Conservation (phyloP, 2,888 invertebrate genomes). For the Limnephilus lunatus region DNA sequence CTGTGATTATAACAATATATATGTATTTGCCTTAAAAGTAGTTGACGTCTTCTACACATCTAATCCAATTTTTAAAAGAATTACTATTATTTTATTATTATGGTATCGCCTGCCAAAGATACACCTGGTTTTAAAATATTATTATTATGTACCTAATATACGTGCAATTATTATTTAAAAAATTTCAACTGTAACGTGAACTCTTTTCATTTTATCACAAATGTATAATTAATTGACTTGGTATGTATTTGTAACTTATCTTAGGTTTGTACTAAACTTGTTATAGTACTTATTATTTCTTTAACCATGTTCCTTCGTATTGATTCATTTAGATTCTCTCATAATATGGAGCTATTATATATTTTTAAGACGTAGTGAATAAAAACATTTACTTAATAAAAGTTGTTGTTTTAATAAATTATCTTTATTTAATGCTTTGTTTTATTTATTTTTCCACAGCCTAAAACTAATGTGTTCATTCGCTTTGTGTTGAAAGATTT, state of each 20-base stretch:
- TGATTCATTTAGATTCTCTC: conserved; percentile 22
- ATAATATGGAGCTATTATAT: conserved; percentile 51
- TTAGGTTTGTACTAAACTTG: background rate
- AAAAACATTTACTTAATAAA: conserved; percentile 73
- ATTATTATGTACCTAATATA: conserved; percentile 2
- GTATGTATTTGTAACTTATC: conserved; percentile 11
- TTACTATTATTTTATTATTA: background rate
- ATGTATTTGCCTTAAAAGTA: conserved; percentile 42
- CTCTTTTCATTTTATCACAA: background rate
- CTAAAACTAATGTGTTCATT: background rate
- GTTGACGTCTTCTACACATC: conserved; percentile 23
- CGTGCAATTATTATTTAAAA: background rate
- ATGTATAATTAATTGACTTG: background rate
- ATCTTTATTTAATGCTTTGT: conserved; percentile 72
- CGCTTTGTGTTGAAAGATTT: no score
- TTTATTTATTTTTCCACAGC: background rate
- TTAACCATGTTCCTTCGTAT: conserved; percentile 28
- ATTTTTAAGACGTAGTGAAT: conserved; percentile 56
- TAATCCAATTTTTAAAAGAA: conserved; percentile 16
- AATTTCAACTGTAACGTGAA: background rate
- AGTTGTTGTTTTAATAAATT: conserved; percentile 74
- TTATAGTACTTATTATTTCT: conserved; percentile 12
- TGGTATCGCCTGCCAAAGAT: conserved; percentile 28
- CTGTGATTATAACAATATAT: conserved; percentile 52
- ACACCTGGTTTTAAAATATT: background rate